These are phyloP conservation scores for Anthopleura xanthogrammica DNA, from an alignment of 92 coral and sea anemone species.

Conservation along the genomic window DNA sequence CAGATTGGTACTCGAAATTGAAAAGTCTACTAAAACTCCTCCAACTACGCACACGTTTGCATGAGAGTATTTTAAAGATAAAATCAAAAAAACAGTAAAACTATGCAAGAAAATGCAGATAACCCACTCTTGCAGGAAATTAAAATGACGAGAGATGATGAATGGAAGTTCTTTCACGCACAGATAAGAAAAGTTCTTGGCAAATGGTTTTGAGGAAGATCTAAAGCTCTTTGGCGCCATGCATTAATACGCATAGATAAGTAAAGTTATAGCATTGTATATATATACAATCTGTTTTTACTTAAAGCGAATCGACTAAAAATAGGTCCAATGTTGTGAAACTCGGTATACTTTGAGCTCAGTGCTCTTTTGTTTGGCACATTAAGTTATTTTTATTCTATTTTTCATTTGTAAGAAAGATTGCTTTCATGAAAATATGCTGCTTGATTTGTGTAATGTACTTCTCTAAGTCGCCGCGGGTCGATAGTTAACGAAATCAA, in stretches of 20 bases:
- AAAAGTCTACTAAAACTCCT: not conserved
- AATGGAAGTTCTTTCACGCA: not conserved
- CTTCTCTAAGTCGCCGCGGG: not conserved
- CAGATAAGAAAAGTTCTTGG: not conserved
- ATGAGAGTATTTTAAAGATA: not conserved
- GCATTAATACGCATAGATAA: not conserved
- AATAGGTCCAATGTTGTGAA: not conserved
- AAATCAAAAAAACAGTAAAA: not conserved
- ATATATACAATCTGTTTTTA: not conserved
- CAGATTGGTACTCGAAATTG: not conserved
- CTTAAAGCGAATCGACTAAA: not conserved
- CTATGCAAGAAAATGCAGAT: not conserved
- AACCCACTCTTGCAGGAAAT: not conserved
- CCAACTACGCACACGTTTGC: not conserved
- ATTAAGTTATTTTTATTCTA: too few species aligned
- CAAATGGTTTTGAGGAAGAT: not conserved
- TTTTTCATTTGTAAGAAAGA: not conserved
- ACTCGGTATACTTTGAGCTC: too few species aligned
- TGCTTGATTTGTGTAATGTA: too few species aligned
- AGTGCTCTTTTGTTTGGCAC: too few species aligned
- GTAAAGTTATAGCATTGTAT: not conserved
- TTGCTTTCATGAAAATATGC: not conserved
- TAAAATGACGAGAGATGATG: not conserved
- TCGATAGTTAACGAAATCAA: not conserved
- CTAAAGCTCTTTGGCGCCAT: conserved; percentile 1